Evolutionary conservation across 2,888 invertebrate species (phyloP).

Genomic region (Eledona agricola): DNA sequence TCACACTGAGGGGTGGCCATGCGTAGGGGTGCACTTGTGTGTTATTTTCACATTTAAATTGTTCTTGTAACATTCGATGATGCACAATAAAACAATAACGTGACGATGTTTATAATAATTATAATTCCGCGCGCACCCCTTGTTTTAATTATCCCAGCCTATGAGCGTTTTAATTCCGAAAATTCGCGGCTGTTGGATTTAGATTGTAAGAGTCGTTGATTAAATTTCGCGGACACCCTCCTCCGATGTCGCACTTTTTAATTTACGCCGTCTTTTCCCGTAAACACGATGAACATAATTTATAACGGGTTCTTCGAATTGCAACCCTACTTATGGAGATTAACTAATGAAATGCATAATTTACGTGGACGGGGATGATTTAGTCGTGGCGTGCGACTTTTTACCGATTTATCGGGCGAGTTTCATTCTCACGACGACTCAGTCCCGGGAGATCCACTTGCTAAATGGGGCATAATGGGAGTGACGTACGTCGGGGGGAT

Average conservation of each 20-base stretch:
- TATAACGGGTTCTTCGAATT: conserved; percentile 50
- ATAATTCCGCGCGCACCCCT: no score
- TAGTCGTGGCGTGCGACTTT: conserved; percentile 5
- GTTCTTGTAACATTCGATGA: conserved; percentile 13
- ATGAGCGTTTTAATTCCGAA: conserved; percentile 30
- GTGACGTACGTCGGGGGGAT: conserved; percentile 13
- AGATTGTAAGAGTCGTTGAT: conserved; percentile 29
- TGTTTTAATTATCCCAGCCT: conserved; percentile 25
- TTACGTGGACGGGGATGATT: conserved; percentile 41
- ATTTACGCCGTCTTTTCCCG: conserved; percentile 32
- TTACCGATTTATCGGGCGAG: background rate
- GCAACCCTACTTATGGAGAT: conserved; percentile 54
- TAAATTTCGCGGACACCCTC: conserved; percentile 28
- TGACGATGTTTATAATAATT: no score
- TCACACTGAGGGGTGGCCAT: conserved; percentile 23
- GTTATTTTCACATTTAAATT: conserved; percentile 34
- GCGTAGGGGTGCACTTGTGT: conserved; percentile 19
- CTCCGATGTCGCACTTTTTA: conserved; percentile 34
- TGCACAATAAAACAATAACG: no score
- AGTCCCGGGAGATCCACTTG: conserved; percentile 25
- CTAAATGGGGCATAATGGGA: conserved; percentile 32
- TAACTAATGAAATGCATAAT: conserved; percentile 55
- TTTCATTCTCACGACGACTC: conserved; percentile 16
- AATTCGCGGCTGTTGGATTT: conserved; percentile 30
- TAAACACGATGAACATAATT: conserved; percentile 42